Evolutionary conservation across 1,140 invertebrate genomes (phyloP).

Genomic region (Bombus consobrinus): DNA sequence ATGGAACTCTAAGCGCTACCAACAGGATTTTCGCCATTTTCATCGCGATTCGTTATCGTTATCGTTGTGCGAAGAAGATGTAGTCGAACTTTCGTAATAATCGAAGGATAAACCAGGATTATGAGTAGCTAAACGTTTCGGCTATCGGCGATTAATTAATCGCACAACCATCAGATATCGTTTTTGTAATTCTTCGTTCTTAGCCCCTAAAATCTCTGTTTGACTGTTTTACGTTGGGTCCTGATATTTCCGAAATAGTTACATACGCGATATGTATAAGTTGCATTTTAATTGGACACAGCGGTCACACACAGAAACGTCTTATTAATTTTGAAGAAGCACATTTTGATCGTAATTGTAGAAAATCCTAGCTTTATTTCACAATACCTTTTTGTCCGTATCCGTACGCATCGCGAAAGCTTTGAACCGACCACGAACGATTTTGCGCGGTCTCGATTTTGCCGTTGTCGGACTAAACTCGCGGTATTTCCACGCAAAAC

Average conservation of each 20-base stretch:
- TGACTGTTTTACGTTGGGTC: no score
- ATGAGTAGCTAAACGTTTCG: no score
- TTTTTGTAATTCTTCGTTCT: background rate
- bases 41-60: no score
- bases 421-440: background rate
- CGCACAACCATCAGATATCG: constrained; percentile 2
- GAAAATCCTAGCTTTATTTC: background rate
- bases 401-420: background rate
- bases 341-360: background rate
- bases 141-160: no score
- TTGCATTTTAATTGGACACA: no score
- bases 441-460: background rate
- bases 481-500: constrained; percentile 42
- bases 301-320: no score
- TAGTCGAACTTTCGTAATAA: no score
- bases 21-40: background rate
- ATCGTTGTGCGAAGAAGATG: no score
- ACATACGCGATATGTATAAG: no score
- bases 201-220: background rate
- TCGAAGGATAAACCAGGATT: no score
- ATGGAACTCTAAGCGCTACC: constrained; percentile 13
- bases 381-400: background rate
- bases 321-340: background rate
- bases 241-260: no score
- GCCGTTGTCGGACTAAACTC: constrained; percentile 22